Evolutionary conservation across 2,113 vertebrate species (phyloP), one percentile per base, ranked within the genome.

Genomic region (Microtus richardsoni): DNA sequence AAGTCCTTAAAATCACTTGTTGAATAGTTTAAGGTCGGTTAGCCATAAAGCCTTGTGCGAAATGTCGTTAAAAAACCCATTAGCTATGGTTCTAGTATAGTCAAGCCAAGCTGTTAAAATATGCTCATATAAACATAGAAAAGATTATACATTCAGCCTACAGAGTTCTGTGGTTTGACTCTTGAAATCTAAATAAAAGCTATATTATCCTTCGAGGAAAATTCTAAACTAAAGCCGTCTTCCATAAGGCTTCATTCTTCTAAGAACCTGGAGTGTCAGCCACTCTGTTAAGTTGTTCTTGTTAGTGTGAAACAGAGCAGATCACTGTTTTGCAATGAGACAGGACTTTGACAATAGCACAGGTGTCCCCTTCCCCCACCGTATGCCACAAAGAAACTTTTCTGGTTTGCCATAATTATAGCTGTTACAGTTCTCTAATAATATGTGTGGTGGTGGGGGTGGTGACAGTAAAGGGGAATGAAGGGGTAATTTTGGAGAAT

Each of bases 31-130:
- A 73, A 77, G 28, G 96, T 91, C 93, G 95, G 93, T 68, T 91
- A 10, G 82, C 88, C 94, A 88, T 96, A 97, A 97, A 97, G 8
- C 17, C 87, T 96, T 22, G 54, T 92, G 94, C 82, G 71, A 97
- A 98, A 78, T 91, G 66, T 28, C 73, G 95, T 95, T 84, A 89
- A 75, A 91, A 89, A 87, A 84, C 36, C 95, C 95, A 78, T 95
- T 96, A 96, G 96, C 71, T 14, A 0, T 41, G 71, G 80, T 78
- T 86, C 71, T 74, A 88, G 91, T 91, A 78, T 95, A 93, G 89
- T 94, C 84, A 90, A 92, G 90, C 92, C 94, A 97, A 96, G 95
- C 95, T 98, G 95, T 97, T 97, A 98, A 97, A 98, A 96, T 96
- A 97, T 30, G 74, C 84, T 92, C 71, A 12, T 68, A 91, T 95